Base-by-base conservation (phyloP, 2,888 invertebrate genomes). In the Drosophila gaucha region DNA sequence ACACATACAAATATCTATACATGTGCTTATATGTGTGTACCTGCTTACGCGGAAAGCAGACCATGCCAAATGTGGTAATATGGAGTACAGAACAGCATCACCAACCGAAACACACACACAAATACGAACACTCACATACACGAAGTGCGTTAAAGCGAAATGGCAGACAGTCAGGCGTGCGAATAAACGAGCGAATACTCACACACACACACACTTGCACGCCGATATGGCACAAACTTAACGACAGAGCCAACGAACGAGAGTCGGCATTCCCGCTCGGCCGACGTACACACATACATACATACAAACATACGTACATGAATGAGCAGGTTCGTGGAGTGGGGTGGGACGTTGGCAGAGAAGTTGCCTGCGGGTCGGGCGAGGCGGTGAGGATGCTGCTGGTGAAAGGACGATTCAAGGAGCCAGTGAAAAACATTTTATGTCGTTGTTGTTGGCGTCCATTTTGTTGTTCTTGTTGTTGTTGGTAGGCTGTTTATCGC, bases 401-500 rank as follows among this genome's bases (percentile, higher is more conserved):
- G 57, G 68, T 55, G 57, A 80, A 80, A 84, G 87, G 80, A 82
- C 87, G 82, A 86, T 78, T 86, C 64, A 86, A 82, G 80, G 87
- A 82, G 80, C 85, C 87, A 86, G 64, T 58, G 74, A 85, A 78
- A 80, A 80, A 64, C 75, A 79, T 78, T 82, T 79, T 69, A 62
- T 58, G 60, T 50, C 54, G 31, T 47, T 58, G 56, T 46, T 63
- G 70, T 49, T 70, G 33, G 33, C 55, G 59, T 10, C 59, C 33
- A 35, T 59, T 35, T 44, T 71, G 57, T 14, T 55, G 51, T 58
- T 68, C 54, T 35, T 59, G 50, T 20, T 72, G 55, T 64, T 75
- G 60, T 69, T 69, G 56, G 82, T 80, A 86, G 85, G 85, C 85
- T 84, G 87, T 82, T 83, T 86, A 86, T 84, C 68, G 82, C 64